These are phyloP conservation scores for Diglossa cyanea DNA, from an alignment of 2,797 vertebrate genomes.

Conservation along the genomic window DNA sequence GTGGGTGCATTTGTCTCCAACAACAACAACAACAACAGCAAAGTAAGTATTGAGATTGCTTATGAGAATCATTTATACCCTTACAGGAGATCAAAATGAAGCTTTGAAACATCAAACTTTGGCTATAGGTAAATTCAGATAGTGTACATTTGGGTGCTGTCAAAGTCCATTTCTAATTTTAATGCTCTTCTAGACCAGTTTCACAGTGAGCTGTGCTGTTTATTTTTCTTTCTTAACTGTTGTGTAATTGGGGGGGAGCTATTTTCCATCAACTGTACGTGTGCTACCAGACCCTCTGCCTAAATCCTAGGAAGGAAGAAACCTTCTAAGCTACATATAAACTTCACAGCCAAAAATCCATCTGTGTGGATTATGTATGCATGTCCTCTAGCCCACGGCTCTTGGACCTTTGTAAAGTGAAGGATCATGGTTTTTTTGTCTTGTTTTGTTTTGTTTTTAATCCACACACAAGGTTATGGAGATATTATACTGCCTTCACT, in stretches of 20 bases:
- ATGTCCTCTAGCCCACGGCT: not conserved
- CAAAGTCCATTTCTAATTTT: not conserved
- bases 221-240: not conserved
- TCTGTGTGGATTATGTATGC: not conserved
- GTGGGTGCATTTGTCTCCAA: not conserved
- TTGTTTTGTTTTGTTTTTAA: not conserved
- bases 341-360: not conserved
- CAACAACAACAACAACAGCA: too few relatives aligned
- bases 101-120: not conserved
- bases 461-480: not conserved
- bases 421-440: not conserved
- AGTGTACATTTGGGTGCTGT: not conserved
- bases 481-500: not conserved
- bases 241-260: not conserved
- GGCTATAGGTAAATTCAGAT: not conserved
- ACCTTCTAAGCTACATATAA: not conserved
- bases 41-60: not conserved
- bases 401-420: not conserved
- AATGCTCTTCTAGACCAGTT: not conserved
- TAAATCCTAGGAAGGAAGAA: not conserved
- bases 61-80: not conserved
- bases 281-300: not conserved
- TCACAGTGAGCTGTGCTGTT: not conserved
- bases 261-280: not conserved
- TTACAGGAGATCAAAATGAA: not conserved